Percentiles rank a stretch among this genome's conserved stretches.
These are phyloP conservation scores for Barypeithes pellucidus DNA, from an alignment of 2,888 invertebrate genomes.

Conservation along the genomic window DNA sequence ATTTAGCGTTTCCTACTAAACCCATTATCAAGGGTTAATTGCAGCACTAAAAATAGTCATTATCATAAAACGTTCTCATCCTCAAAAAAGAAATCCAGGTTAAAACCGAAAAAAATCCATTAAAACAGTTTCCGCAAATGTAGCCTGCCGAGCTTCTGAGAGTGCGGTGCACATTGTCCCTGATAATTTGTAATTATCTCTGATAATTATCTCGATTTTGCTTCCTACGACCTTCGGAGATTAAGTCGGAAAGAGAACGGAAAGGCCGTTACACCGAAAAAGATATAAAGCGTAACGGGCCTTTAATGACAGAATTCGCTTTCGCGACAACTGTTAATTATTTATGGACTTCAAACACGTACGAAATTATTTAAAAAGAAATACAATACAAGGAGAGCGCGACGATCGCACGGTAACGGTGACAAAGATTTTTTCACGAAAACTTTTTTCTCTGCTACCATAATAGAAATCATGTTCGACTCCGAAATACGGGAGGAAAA, in stretches of 20 bases:
- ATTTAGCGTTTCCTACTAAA: slow-evolving; percentile 20
- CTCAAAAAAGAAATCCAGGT: slow-evolving; percentile 13
- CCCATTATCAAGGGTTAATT: slow-evolving; percentile 15
- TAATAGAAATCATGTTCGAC: too few relatives aligned
- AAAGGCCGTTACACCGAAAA: slow-evolving; percentile 20
- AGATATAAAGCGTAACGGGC: slow-evolving; percentile 22
- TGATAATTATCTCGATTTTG: slow-evolving; percentile 63
- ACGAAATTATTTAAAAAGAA: neutral
- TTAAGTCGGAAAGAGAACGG: slow-evolving; percentile 53
- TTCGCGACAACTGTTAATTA: slow-evolving; percentile 16
- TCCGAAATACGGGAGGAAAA: too few relatives aligned
- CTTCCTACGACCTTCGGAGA: slow-evolving; percentile 63
- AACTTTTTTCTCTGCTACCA: too few relatives aligned
- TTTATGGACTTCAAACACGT: slow-evolving; percentile 5
- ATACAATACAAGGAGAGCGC: neutral
- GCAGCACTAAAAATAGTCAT: slow-evolving; percentile 14
- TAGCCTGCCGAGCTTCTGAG: slow-evolving; percentile 39
- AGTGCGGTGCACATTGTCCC: slow-evolving; percentile 60
- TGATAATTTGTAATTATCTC: slow-evolving; percentile 63
- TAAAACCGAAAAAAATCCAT: slow-evolving; percentile 34
- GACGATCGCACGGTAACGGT: too few relatives aligned
- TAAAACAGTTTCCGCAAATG: slow-evolving; percentile 38
- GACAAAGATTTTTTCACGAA: too few relatives aligned
- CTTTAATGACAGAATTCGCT: neutral
- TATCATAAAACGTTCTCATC: slow-evolving; percentile 14